A percentile compares a stretch with the other conserved stretches of the same genome.
Conservation (phyloP, 2,888 invertebrate genomes). For the Hirtodrosophila cameraria region DNA sequence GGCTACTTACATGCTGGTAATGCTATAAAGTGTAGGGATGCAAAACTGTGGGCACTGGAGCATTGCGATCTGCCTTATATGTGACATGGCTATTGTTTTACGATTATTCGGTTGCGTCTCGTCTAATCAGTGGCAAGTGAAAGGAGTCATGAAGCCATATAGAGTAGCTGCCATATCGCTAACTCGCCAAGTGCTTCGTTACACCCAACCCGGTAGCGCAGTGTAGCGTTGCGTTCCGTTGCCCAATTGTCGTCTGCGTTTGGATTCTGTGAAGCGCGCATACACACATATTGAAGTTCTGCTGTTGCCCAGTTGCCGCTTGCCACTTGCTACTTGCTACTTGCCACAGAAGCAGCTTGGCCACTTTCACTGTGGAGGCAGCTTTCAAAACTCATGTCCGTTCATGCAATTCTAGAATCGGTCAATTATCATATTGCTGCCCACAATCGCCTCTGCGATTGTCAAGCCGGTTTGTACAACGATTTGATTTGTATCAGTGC, state of each 20-base stretch:
- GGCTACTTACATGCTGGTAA: slow-evolving; percentile 8
- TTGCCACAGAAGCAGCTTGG: slow-evolving; percentile 5
- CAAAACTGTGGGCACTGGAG: slow-evolving; percentile 61
- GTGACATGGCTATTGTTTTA: slow-evolving; percentile 53
- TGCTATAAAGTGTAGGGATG: slow-evolving; percentile 26
- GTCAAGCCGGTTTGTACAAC: slow-evolving; percentile 45
- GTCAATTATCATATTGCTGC: slow-evolving; percentile 62
- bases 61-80: slow-evolving; percentile 53
- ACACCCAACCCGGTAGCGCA: slow-evolving; percentile 79
- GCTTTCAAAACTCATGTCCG: slow-evolving; percentile 48
- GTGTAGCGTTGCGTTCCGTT: slow-evolving; percentile 62
- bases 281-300: slow-evolving; percentile 36
- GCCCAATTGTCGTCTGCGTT: slow-evolving; percentile 41
- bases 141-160: slow-evolving; percentile 74
- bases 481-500: slow-evolving; percentile 39
- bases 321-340: slow-evolving; percentile 9
- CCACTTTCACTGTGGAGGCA: slow-evolving; percentile 66
- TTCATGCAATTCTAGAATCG: slow-evolving; percentile 70
- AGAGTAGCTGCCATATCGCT: slow-evolving; percentile 71
- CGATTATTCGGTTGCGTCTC: slow-evolving; percentile 44
- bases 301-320: too few relatives aligned
- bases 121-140: slow-evolving; percentile 75
- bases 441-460: slow-evolving; percentile 42
- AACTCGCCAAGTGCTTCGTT: slow-evolving; percentile 65
- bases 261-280: slow-evolving; percentile 40